Evolutionary conservation across 1,140 invertebrate genomes (phyloP).

Genomic region (Conus ventricosus): DNA sequence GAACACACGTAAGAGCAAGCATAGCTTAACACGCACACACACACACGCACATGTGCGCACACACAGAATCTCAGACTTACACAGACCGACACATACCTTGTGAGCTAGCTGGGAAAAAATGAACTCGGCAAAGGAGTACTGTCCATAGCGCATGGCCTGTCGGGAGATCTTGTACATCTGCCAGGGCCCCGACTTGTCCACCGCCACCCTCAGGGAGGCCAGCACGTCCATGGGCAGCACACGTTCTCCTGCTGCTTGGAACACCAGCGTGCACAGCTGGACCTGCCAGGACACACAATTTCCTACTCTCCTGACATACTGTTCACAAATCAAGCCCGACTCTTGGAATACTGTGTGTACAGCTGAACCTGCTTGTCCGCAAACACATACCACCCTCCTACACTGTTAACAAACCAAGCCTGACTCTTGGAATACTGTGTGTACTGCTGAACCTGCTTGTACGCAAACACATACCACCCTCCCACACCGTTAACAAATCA

Average conservation of each 20-base stretch:
- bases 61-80: no score
- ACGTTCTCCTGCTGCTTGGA: conserved; percentile 82
- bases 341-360: conserved; percentile 87
- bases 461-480: background rate
- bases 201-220: conserved; percentile 76
- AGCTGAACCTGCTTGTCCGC: conserved; percentile 78
- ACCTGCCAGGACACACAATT: conserved; percentile 71
- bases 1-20: no score
- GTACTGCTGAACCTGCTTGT: conserved; percentile 80
- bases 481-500: background rate
- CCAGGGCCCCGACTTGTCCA: conserved; percentile 82
- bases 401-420: background rate
- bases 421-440: conserved; percentile 84
- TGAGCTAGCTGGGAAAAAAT: conserved; percentile 76
- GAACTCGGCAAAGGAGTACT: conserved; percentile 68
- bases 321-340: conserved; percentile 61
- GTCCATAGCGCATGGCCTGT: conserved; percentile 84
- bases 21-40: no score
- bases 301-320: background rate
- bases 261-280: conserved; percentile 86
- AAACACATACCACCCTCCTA: background rate
- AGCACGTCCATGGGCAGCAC: conserved; percentile 66
- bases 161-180: conserved; percentile 89
- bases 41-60: no score
- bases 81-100: conserved; percentile 39